Evolutionary conservation across 1,140 invertebrate genomes (phyloP).

Genomic region (Tribolium castaneum): DNA sequence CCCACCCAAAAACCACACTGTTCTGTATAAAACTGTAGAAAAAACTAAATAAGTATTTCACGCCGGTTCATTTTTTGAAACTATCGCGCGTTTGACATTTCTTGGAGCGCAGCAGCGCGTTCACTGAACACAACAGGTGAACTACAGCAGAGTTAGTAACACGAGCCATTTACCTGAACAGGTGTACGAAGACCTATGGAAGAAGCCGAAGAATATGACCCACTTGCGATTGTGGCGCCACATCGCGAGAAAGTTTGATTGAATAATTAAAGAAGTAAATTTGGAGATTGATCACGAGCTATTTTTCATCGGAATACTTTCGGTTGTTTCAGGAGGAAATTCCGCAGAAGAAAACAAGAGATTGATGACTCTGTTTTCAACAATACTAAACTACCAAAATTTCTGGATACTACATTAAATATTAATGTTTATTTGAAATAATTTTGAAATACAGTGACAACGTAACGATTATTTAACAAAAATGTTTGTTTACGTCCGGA

Average conservation of each 20-base stretch:
- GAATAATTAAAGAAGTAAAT: conserved; percentile 35
- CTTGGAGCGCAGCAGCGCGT: conserved; percentile 8
- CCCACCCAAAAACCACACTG: neutral
- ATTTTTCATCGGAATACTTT: conserved; percentile 25
- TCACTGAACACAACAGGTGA: conserved; percentile 33
- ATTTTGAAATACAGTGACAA: too few relatives aligned
- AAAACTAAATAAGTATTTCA: neutral
- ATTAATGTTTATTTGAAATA: too few relatives aligned
- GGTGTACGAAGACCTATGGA: conserved; percentile 20
- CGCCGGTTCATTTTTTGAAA: neutral
- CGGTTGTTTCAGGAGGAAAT: conserved; percentile 1
- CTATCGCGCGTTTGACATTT: neutral
- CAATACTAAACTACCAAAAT: too few relatives aligned
- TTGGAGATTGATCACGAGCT: conserved; percentile 5
- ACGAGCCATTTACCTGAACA: conserved; percentile 31
- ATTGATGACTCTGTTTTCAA: too few relatives aligned
- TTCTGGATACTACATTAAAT: too few relatives aligned
- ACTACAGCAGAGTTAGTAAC: conserved; percentile 16
- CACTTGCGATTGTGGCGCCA: conserved; percentile 32
- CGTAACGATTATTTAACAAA: neutral
- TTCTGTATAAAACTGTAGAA: neutral
- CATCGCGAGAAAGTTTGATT: conserved; percentile 30
- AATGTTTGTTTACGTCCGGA: neutral
- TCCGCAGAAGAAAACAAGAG: neutral
- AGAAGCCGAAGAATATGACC: conserved; percentile 20